These are phyloP conservation scores for Sebastes steindachneri DNA, from an alignment of 2,797 vertebrate genomes.

Conservation along the genomic window DNA sequence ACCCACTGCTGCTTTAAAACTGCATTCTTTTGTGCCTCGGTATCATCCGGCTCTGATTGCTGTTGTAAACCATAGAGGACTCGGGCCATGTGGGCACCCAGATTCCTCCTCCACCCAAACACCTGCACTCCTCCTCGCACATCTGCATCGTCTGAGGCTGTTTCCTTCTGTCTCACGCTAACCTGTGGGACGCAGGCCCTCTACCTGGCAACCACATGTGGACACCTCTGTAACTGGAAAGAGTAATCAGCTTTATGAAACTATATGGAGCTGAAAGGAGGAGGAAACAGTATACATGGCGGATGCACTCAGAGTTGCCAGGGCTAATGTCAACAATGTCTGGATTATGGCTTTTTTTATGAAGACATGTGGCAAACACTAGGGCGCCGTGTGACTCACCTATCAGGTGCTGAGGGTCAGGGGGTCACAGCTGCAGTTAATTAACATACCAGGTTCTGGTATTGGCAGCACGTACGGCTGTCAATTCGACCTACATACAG, in stretches of 20 bases:
- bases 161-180: constrained; percentile 39
- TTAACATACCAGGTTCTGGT: constrained; percentile 77
- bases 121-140: constrained; percentile 60
- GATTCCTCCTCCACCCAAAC: constrained; percentile 36
- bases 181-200: constrained; percentile 35
- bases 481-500: constrained; percentile 59
- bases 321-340: constrained; percentile 55
- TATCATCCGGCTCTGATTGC: not conserved
- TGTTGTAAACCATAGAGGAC: not conserved
- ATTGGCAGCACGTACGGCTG: constrained; percentile 59
- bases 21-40: not conserved
- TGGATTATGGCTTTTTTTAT: constrained; percentile 54
- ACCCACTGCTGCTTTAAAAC: not conserved
- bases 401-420: constrained; percentile 81
- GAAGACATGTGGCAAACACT: constrained; percentile 64
- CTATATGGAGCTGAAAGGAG: constrained; percentile 16
- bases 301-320: constrained; percentile 21
- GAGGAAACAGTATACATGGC: constrained; percentile 7
- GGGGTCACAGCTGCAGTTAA: constrained; percentile 80
- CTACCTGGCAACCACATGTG: constrained; percentile 53
- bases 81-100: constrained; percentile 47
- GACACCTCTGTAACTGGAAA: not conserved
- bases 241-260: constrained; percentile 34
- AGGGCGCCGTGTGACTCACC: constrained; percentile 74
- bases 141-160: constrained; percentile 45